Evolutionary conservation across 2,797 vertebrate genomes (phyloP).

Genomic region (Pseudotriccus pelzelni): DNA sequence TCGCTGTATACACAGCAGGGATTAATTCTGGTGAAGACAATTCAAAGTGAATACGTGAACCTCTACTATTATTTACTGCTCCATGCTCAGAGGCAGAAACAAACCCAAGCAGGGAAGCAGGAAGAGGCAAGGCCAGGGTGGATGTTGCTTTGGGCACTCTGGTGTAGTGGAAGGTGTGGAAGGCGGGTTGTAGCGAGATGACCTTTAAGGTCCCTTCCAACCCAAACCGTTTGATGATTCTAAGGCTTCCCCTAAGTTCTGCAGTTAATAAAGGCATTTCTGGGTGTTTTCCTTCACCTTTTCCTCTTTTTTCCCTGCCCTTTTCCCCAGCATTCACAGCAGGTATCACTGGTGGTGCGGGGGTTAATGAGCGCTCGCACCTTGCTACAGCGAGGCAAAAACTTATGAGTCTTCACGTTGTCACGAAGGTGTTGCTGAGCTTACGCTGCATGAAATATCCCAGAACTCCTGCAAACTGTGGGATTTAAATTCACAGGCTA

Average conservation of each 20-base stretch:
- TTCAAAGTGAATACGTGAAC: background rate
- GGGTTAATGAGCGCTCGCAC: conserved; percentile 22
- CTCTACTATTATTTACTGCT: background rate
- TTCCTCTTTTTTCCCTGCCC: background rate
- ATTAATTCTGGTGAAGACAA: background rate
- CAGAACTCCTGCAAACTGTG: conserved; percentile 35
- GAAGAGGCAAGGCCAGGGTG: background rate
- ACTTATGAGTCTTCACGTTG: conserved; percentile 12
- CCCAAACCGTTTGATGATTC: background rate
- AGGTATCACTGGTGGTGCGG: rapidly evolving
- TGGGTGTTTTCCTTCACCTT: background rate
- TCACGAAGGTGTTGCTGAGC: conserved; percentile 41
- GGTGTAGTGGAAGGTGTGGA: background rate
- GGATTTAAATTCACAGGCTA: conserved; percentile 35
- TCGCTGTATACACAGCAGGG: background rate
- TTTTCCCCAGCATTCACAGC: background rate
- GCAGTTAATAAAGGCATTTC: background rate
- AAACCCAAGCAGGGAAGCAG: background rate
- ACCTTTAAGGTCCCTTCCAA: background rate
- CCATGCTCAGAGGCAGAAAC: background rate
- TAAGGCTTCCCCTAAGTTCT: background rate
- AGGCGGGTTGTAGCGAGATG: rapidly evolving
- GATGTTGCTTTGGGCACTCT: background rate
- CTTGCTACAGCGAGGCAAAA: conserved; percentile 19
- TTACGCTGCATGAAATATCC: conserved; percentile 26